Base-by-base conservation (phyloP, 1,140 invertebrate genomes). In the Coboldia fuscipes region DNA sequence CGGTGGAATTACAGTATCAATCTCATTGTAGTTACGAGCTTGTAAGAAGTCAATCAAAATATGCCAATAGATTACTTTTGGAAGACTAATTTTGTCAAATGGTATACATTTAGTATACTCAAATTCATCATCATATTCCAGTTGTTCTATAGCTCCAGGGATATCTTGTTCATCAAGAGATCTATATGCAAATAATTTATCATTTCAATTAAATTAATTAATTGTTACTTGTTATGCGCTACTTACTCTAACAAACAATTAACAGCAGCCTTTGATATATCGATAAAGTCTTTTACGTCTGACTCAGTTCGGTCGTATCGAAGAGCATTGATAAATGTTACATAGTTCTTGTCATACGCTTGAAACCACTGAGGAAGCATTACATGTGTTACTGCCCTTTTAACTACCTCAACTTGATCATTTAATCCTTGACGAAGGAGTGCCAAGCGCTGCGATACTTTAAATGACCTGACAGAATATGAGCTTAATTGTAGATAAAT, bases 401-500 rank as follows among this genome's bases (percentile, higher is more conserved):
- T 54, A 15, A 68, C 58, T 15, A 42, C 45, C 43, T 68, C 62
- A 20, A 65, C 61, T 40, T 56, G 57, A 45, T 83, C 77, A 38
- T 65, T 66, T 0, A 82, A 56, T 0, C 77, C 78, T 40, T 65
- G 62, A 14, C 65, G 58, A 2, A 82, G 44, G 2, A 82, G 55
- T 7, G 58, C 47, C 24, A 75, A 60, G 38, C 77, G 60, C 41
- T 80, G 68, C 9, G 63, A 63, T 20, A 82, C 80, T 18, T 66
- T 71, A 17, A 81, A 57, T 2, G 67, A 69, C 38, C 61, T 62
- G 3, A 74, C 65, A 31, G 65, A 68, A 28, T 72, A 61, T 51
- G 67, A 75, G 28, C 70, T 68, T 43, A 84, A 63, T 44, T 76
- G 71, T 1, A 68, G 50, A 50, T 74, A 85, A 0, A 79, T 73